Conservation (phyloP, 2,888 invertebrate species). For the Heliconius sara region DNA sequence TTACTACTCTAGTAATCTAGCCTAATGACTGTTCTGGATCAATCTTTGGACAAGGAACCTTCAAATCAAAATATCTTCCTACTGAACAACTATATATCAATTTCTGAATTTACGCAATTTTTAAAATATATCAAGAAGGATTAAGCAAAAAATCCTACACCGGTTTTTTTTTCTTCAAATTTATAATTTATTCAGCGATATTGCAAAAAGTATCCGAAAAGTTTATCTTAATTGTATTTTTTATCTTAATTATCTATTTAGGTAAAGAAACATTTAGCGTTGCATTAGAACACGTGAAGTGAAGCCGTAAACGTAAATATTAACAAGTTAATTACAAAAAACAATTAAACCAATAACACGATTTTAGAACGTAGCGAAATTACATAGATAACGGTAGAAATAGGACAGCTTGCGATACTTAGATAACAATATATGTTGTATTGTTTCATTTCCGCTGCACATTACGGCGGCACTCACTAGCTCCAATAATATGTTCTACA, state of each 20-base stretch:
- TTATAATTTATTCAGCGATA: background rate
- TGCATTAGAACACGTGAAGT: conserved; percentile 40
- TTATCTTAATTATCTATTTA: background rate
- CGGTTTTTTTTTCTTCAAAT: background rate
- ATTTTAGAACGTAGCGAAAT: conserved; percentile 59
- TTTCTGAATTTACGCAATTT: too few relatives aligned
- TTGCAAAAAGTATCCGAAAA: background rate
- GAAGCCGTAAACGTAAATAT: conserved; percentile 54
- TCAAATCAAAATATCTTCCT: too few relatives aligned
- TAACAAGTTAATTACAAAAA: conserved; percentile 71
- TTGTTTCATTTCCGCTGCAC: conserved; percentile 38
- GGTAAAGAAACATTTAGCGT: conserved; percentile 31
- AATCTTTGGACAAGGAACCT: too few relatives aligned
- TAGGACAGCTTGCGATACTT: conserved; percentile 48
- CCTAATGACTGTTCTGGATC: too few relatives aligned
- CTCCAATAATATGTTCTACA: background rate
- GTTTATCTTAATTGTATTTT: conserved; percentile 2
- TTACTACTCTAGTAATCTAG: too few relatives aligned
- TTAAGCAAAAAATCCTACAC: background rate
- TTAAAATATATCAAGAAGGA: accelerated
- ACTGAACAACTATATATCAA: too few relatives aligned
- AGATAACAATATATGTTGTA: conserved; percentile 8
- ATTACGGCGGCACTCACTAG: background rate
- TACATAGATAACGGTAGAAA: conserved; percentile 62
- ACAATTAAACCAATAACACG: conserved; percentile 61